These are phyloP conservation scores for Eulemur rufifrons DNA, from an alignment of 2,113 vertebrate species.

Conservation along the genomic window DNA sequence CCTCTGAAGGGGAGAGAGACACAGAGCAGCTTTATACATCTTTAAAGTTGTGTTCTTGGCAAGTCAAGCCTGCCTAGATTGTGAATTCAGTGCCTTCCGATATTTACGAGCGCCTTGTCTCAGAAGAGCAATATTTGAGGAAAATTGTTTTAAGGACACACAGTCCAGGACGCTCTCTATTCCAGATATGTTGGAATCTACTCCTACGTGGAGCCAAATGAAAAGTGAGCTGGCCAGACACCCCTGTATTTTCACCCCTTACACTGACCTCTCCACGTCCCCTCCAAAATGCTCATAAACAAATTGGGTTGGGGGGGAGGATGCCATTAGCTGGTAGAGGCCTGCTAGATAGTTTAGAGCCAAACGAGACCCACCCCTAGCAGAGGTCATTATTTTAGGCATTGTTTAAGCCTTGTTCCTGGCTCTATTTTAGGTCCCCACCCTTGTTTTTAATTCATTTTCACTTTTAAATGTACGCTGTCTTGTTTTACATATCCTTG, in stretches of 20 bases:
- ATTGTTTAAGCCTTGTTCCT: constrained; percentile 11
- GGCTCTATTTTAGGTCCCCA: not conserved
- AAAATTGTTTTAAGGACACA: constrained; percentile 8
- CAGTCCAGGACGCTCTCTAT: constrained; percentile 4
- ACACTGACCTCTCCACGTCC: not conserved
- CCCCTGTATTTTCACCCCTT: not conserved
- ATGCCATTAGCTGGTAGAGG: not conserved
- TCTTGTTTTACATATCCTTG: not conserved
- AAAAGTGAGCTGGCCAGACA: constrained; percentile 31
- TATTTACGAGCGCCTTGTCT: constrained; percentile 13
- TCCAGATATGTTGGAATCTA: constrained; percentile 24
- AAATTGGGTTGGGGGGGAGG: not conserved
- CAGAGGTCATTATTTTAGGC: not conserved
- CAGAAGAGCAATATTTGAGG: constrained; percentile 35
- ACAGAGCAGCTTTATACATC: not conserved
- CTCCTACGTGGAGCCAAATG: constrained; percentile 40
- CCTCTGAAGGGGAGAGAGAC: not conserved
- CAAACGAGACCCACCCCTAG: not conserved
- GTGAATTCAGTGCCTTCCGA: not conserved
- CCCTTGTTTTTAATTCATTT: constrained; percentile 36
- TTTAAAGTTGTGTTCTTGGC: constrained; percentile 3
- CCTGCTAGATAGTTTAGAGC: not conserved
- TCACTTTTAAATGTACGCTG: not conserved
- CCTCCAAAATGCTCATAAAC: not conserved
- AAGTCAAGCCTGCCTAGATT: not conserved